Evolutionary conservation across 2,113 vertebrate species (phyloP), one percentile per base, ranked within the genome.

Genomic region (Calidris pugnax): DNA sequence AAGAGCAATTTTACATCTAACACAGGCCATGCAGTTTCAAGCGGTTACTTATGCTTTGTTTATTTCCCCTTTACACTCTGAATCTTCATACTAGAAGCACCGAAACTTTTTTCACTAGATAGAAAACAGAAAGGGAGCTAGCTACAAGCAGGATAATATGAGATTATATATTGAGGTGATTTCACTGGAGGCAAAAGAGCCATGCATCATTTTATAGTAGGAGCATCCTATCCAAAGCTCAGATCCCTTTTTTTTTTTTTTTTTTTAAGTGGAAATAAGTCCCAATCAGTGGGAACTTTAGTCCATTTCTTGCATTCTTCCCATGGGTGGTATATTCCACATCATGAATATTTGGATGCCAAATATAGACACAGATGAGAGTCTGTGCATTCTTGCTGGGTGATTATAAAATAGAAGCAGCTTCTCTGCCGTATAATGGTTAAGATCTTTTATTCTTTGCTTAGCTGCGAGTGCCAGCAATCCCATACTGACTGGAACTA

Each of bases 261-360:
- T 57, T 55, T 71, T 41, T 9, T 1, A 79, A n/a, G 6, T 14
- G 45, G 64, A 87, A 89, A 39, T 4, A 83, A 88, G n/a, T 67
- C 47, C 43, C 14, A 55, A 0, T 15, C 43, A 82, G n/a, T 10
- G 17, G 51, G 60, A 96, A 89, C 92, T 88, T 84, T 7, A 93
- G 68, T 64, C 64, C 37, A 73, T 66, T 94, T 96, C 68, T 90
- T 93, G 35, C 81, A 83, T 95, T 94, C 85, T 87, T 96, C 85
- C 91, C 81, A 64, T 32, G 50, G 94, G 87, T 91, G 66, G 74
- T 69, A 97, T 91, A 91, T 27, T 85, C 30, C 53, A 73, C 71
- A 87, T 75, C 57, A 91, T 60, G 56, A 95, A 82, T 75, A 95
- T 92, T 27, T 85, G 53, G 48, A 83, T 59, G 57, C 81, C 71